Evolutionary conservation across 2,888 invertebrate genomes (phyloP), one percentile per base, ranked within the genome.

Genomic region (Latrodectus hesperus): DNA sequence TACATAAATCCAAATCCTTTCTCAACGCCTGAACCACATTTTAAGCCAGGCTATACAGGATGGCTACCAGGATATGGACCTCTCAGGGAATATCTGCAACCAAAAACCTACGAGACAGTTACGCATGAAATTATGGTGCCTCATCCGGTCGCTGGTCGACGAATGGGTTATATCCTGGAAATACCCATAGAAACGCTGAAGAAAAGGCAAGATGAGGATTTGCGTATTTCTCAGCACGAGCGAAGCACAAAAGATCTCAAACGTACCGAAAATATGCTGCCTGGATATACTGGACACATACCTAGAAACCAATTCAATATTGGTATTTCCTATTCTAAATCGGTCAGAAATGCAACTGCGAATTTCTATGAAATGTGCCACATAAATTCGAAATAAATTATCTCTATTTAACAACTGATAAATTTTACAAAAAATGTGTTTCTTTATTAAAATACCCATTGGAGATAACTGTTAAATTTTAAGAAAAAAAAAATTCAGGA

Each of bases 1-100:
- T 83, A 83, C 55, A 26, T 70, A 1, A 83, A 38, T 70, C 75
- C 68, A 4, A 83, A 83, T 70, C 82, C 82, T 5, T 76, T n/a
- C 22, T 10, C 51, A 2, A 75, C 82, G 3, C 82, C 82, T 55
- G 75, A 75, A 16, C 82, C 82, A 14, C 82, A 83, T 51, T 75
- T 75, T 12, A 83, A 83, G 60, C 82, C 82, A 0, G 55, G 53
- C 9, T 83, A 83, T 60, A 83, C 75, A 8, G 82, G 82, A 52
- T 75, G 60, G 51, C 52, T 83, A 9, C 82, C 82, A n/a, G 60
- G 60, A 14, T 83, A 55, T n/a, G 82, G 82, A 12, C 82, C 82
- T 9, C 9, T 16, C 9, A 38, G 67, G 51, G 70, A 60, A 9
- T 83, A 60, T n/a, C 17, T 83, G 16, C 60, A 38, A 9, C 82